These are phyloP conservation scores for Iguana delicatissima DNA, from an alignment of 2,797 vertebrate species.

Conservation along the genomic window DNA sequence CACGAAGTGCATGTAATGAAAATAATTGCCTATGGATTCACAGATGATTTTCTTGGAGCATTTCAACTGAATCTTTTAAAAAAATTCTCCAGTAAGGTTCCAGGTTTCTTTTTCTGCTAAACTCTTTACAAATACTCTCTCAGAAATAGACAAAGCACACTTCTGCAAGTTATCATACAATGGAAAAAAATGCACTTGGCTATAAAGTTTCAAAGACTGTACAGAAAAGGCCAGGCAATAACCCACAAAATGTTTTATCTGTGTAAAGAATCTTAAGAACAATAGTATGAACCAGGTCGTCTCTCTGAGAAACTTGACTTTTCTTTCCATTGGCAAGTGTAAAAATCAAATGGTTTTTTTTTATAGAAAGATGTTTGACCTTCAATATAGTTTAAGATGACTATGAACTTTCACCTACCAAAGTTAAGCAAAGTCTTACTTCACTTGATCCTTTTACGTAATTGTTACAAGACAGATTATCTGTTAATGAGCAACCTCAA, in stretches of 20 bases:
- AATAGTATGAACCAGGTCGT: slow-evolving; percentile 12
- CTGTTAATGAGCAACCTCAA: slow-evolving; percentile 65
- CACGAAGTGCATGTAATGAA: neutral
- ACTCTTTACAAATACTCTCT: neutral
- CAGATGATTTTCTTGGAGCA: neutral
- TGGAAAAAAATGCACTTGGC: neutral
- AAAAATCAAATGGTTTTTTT: neutral
- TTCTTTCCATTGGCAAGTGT: neutral
- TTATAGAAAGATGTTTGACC: slow-evolving; percentile 2
- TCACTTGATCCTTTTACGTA: slow-evolving; percentile 52
- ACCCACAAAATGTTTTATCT: slow-evolving; percentile 40
- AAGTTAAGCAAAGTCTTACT: slow-evolving; percentile 21
- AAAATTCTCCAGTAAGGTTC: neutral
- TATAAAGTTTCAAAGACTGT: neutral
- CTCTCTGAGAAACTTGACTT: neutral
- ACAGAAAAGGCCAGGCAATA: neutral
- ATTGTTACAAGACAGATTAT: slow-evolving; percentile 21
- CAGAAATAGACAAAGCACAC: neutral
- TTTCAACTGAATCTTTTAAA: neutral
- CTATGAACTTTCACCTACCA: neutral
- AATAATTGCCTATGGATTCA: neutral
- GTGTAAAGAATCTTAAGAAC: neutral
- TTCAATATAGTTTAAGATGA: slow-evolving; percentile 15
- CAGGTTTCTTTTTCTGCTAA: neutral
- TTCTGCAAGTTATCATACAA: neutral